phyloP scores from a whole-genome alignment of 1,140 invertebrate species.

The Scaptomyza montana region DNA sequence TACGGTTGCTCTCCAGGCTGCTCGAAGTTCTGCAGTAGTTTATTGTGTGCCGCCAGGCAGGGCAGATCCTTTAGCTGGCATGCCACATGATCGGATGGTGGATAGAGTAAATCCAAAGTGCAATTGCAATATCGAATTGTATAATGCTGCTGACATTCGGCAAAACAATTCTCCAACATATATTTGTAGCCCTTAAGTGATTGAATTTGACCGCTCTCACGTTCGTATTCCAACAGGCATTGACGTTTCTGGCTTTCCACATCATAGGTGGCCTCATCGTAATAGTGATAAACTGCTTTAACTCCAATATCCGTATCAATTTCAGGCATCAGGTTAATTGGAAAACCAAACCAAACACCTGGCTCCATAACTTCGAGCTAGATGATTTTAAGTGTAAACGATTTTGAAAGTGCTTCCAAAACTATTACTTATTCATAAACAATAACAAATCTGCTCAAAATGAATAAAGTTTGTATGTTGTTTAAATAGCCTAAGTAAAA shows the following conservation, averaged over 20 bases:
- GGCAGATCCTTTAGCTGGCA: slow-evolving; percentile 64
- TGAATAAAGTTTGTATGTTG: too few relatives aligned
- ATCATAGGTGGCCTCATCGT: slow-evolving; percentile 46
- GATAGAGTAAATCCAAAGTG: slow-evolving; percentile 73
- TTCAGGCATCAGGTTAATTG: slow-evolving; percentile 46
- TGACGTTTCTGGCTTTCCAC: slow-evolving; percentile 39
- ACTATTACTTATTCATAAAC: too few relatives aligned
- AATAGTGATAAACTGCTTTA: slow-evolving; percentile 60
- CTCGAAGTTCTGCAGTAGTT: slow-evolving; percentile 47
- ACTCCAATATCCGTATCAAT: slow-evolving; percentile 51
- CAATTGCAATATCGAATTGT: slow-evolving; percentile 72
- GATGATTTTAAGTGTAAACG: too few relatives aligned
- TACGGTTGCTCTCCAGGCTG: slow-evolving; percentile 52
- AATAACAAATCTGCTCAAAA: too few relatives aligned
- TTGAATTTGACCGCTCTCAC: slow-evolving; percentile 50
- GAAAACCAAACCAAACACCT: slow-evolving; percentile 48
- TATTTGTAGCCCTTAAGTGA: slow-evolving; percentile 57
- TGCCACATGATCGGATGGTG: slow-evolving; percentile 51
- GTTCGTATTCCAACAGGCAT: slow-evolving; percentile 60
- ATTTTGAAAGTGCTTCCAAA: too few relatives aligned
- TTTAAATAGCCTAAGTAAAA: too few relatives aligned
- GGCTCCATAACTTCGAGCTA: slow-evolving; percentile 58
- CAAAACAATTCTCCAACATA: slow-evolving; percentile 72
- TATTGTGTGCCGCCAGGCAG: slow-evolving; percentile 62
- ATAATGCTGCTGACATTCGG: slow-evolving; percentile 67